These are phyloP conservation scores for Ctenopoma kingsleyae DNA, from an alignment of 2,797 vertebrate species.

Conservation along the genomic window DNA sequence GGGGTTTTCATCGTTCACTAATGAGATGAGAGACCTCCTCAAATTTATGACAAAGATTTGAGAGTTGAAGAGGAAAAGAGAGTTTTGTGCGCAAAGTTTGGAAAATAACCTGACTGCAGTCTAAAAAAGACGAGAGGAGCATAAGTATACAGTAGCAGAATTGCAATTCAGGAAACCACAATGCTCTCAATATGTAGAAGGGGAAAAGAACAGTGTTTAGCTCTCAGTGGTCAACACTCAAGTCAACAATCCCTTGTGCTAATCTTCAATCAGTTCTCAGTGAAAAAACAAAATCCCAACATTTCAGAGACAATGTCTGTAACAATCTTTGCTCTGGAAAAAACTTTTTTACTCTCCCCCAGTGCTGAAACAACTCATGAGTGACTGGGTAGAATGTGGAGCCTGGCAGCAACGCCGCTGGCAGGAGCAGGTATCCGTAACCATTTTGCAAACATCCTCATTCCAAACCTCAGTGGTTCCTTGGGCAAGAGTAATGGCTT, in stretches of 20 bases:
- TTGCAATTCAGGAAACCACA: constrained; percentile 65
- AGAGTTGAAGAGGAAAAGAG: constrained; percentile 28
- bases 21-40: constrained; percentile 73
- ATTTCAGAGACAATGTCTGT: constrained; percentile 9
- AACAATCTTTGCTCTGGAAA: constrained; percentile 11
- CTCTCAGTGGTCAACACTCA: constrained; percentile 42
- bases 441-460: constrained; percentile 50
- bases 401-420: constrained; percentile 45
- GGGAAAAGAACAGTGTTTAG: constrained; percentile 43
- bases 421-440: constrained; percentile 65
- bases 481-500: constrained; percentile 94
- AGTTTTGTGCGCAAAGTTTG: constrained; percentile 12
- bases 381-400: constrained; percentile 30
- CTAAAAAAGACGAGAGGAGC: constrained; percentile 58
- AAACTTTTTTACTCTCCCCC: neutral
- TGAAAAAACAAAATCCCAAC: neutral
- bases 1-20: constrained; percentile 61
- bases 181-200: constrained; percentile 47
- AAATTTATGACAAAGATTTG: constrained; percentile 31
- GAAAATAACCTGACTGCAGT: constrained; percentile 54
- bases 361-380: constrained; percentile 31
- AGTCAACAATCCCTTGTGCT: constrained; percentile 33
- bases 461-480: constrained; percentile 73
- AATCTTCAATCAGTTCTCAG: neutral
- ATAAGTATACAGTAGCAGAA: constrained; percentile 63